These are phyloP conservation scores for Thelaira solivaga DNA, from an alignment of 2,888 invertebrate species.

Conservation along the genomic window DNA sequence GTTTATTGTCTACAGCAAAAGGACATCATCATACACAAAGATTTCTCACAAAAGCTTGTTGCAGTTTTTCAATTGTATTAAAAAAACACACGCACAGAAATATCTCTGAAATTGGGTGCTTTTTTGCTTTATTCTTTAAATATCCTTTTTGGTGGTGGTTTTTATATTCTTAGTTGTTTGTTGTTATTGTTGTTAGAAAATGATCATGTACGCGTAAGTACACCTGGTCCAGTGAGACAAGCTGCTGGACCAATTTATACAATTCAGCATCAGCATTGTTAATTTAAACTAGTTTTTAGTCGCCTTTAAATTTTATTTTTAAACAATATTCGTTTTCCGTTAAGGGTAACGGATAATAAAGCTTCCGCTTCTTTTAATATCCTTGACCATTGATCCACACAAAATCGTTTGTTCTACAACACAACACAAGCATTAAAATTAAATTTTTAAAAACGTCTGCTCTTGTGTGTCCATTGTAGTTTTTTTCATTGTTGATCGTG, in stretches of 20 bases:
- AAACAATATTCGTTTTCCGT: slow-evolving; percentile 31
- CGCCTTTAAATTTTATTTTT: slow-evolving; percentile 26
- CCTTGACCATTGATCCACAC: slow-evolving; percentile 74
- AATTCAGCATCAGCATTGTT: slow-evolving; percentile 56
- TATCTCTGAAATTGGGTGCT: slow-evolving; percentile 46
- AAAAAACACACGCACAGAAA: no score
- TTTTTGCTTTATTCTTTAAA: slow-evolving; percentile 26
- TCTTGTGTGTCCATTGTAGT: not conserved
- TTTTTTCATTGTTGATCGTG: slow-evolving; percentile 5
- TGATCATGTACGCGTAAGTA: slow-evolving; percentile 41
- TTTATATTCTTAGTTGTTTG: slow-evolving; percentile 5
- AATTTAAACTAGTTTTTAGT: slow-evolving; percentile 54
- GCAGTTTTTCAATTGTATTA: slow-evolving; percentile 65
- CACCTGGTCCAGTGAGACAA: slow-evolving; percentile 66
- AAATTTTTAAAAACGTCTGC: slow-evolving; percentile 38
- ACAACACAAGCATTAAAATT: not conserved
- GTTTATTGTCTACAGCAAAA: slow-evolving; percentile 36
- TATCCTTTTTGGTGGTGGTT: slow-evolving; percentile 61
- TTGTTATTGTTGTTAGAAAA: slow-evolving; percentile 49
- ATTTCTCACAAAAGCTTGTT: slow-evolving; percentile 65
- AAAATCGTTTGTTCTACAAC: slow-evolving; percentile 14
- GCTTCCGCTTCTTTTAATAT: slow-evolving; percentile 65
- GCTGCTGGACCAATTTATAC: slow-evolving; percentile 55
- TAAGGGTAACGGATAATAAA: slow-evolving; percentile 67
- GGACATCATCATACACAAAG: slow-evolving; percentile 34